Evolutionary conservation across 2,113 vertebrate genomes (phyloP).

Genomic region (Salvelinus sp.): DNA sequence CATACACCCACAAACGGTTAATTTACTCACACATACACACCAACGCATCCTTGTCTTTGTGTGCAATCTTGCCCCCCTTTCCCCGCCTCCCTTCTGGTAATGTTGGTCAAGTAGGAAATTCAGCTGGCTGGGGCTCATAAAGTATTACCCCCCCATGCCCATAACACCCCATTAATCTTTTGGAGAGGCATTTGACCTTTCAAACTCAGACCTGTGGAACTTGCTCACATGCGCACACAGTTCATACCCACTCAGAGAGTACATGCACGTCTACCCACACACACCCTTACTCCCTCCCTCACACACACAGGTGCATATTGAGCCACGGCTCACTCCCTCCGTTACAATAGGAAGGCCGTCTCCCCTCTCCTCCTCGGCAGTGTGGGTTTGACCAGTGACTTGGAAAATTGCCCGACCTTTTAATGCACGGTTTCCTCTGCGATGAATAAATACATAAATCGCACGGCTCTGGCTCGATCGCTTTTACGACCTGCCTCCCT

Average conservation of each 20-base stretch:
- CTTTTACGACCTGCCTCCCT: constrained; percentile 46
- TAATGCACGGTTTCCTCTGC: constrained; percentile 59
- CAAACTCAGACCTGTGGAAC: constrained; percentile 62
- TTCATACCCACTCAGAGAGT: constrained; percentile 11
- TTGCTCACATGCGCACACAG: neutral
- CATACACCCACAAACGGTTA: neutral
- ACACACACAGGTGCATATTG: constrained; percentile 7
- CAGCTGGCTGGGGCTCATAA: constrained; percentile 59
- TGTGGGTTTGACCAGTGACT: constrained; percentile 67
- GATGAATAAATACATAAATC: constrained; percentile 78
- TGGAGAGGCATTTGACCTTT: constrained; percentile 74
- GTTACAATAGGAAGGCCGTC: constrained; percentile 23
- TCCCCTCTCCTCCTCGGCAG: constrained; percentile 26
- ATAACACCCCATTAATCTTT: constrained; percentile 71
- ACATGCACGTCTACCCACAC: neutral
- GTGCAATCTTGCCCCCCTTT: constrained; percentile 17
- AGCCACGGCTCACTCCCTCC: constrained; percentile 14
- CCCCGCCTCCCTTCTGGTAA: constrained; percentile 19
- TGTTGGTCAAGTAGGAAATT: constrained; percentile 50
- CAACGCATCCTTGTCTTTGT: constrained; percentile 9
- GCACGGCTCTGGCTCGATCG: constrained; percentile 37
- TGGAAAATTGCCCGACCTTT: constrained; percentile 76
- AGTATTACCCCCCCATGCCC: constrained; percentile 43
- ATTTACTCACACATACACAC: neutral
- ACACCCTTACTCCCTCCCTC: neutral